A percentile compares a stretch with the other conserved stretches of the same genome.
phyloP scores from a whole-genome alignment of 1,140 invertebrate genomes.

The Aethina tumida region DNA sequence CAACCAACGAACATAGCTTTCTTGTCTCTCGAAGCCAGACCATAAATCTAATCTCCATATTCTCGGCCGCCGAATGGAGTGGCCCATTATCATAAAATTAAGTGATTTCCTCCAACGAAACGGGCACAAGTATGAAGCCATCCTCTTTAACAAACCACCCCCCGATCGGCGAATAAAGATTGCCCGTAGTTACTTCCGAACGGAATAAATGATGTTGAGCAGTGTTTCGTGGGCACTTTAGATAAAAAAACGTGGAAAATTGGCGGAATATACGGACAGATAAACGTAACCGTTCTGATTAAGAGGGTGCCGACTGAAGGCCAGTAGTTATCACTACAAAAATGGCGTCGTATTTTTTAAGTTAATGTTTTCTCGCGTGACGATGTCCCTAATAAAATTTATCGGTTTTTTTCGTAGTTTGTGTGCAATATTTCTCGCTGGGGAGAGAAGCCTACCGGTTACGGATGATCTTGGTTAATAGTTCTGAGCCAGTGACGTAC shows the following conservation, averaged over 20 bases:
- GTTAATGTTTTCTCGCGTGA: slow-evolving; percentile 19
- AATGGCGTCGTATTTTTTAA: slow-evolving; percentile 19
- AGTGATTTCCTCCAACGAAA: too few relatives aligned
- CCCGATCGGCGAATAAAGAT: too few relatives aligned
- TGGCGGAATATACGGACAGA: slow-evolving; percentile 7
- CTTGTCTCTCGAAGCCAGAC: too few relatives aligned
- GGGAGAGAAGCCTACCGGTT: slow-evolving; percentile 1
- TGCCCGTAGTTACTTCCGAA: too few relatives aligned
- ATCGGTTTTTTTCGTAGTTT: slow-evolving; percentile 11
- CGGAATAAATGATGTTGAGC: too few relatives aligned
- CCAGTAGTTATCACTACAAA: slow-evolving; percentile 16
- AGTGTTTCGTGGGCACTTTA: neutral
- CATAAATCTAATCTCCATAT: too few relatives aligned
- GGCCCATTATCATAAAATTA: too few relatives aligned
- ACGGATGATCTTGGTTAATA: neutral
- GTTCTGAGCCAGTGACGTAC: neutral
- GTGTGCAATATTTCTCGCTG: slow-evolving; percentile 10
- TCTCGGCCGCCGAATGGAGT: too few relatives aligned
- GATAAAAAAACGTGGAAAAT: slow-evolving; percentile 10
- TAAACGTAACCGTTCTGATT: slow-evolving; percentile 9
- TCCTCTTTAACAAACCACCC: too few relatives aligned
- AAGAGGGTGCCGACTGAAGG: slow-evolving; percentile 9
- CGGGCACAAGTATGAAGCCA: too few relatives aligned
- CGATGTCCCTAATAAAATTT: slow-evolving; percentile 18
- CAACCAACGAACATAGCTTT: too few relatives aligned